Evolutionary conservation across 2,888 invertebrate genomes (phyloP), one percentile per base, ranked within the genome.

Genomic region (Aspidiotus destructor): DNA sequence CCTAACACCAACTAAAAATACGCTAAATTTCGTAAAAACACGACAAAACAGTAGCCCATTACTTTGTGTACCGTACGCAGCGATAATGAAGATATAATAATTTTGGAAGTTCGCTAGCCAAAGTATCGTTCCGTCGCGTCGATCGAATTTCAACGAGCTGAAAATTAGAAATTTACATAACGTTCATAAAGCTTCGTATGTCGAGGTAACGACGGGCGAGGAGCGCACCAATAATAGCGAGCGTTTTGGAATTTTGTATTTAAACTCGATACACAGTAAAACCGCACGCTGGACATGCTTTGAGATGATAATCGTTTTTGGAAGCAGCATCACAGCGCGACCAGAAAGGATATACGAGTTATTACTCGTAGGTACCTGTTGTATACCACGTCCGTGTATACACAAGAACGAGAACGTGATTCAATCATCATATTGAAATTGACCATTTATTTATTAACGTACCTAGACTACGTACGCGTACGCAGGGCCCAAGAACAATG

Each of bases 381-480:
- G 41, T 67, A 48, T 67, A 15, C 40, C 58, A n/a, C 42, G 60
- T 52, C 28, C 28, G 28, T 28, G 28, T 28, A 28, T 28, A 28
- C 28, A 28, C 28, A 11, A 40, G 55, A 58, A 57, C 58, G 44
- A 65, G 58, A 65, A 65, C 67, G 67, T 65, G 67, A 67, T 67
- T 67, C 67, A 67, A 67, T 67, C 67, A 67, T 67, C 60, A 60
- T 28, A 58, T 28, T 41, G 28, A 67, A 67, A 67, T 67, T 67
- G 67, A 67, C 67, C 67, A 48, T 67, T 67, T 67, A 67, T 65
- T 67, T 28, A 28, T 28, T 28, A 28, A 54, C 42, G 57, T 57
- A 57, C 55, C n/a, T n/a, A n/a, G n/a, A n/a, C 16, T 28, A 28
- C 28, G 28, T 28, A 28, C 28, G 28, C 28, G 58, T 28, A 64